Evolutionary conservation across 2,888 invertebrate species (phyloP), one percentile per base, ranked within the genome.

Genomic region (Drosophila sordidula): DNA sequence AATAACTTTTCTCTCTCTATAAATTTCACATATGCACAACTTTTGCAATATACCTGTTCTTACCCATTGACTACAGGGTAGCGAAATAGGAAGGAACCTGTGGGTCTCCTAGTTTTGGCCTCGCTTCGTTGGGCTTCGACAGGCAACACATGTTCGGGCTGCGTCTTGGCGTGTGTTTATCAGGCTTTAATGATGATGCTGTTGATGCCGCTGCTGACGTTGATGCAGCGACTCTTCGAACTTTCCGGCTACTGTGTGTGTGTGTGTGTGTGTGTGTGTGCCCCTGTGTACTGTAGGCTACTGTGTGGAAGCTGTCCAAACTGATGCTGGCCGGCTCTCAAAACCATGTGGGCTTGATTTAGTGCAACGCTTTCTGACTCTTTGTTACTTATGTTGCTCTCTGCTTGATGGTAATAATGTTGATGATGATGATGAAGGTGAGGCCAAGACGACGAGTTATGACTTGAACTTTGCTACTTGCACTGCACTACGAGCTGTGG

Each of bases 141-240:
- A 84, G 82, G 62, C 83, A 78, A 82, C 82, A 82, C 78, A 80
- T 82, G 82, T 83, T 83, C 72, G 25, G 59, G 64, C 80, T 81
- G 85, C 81, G 85, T 77, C 80, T 81, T 59, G 63, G 79, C 79
- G 68, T 75, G 75, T 79, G 85, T 81, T 84, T 81, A 84, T 84
- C 68, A 68, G 71, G 78, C 80, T 78, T 78, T 70, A 78, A 80
- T 70, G 75, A 82, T 75, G 78, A 85, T 80, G 72, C 75, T 66
- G 67, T n/a, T 71, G 73, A 72, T 69, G 74, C 69, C 46, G 49
- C 38, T 50, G 54, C 75, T 75, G 75, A 75, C 76, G 71, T 75
- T 75, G 58, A 56, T 71, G 75, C 75, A 59, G 63, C 75, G 57
- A 41, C 46, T 66, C 66, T 70, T 57, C 42, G 45, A 39, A 38